Conservation (phyloP, 2,888 invertebrate species). For the Ichneumoninae sp. region DNA sequence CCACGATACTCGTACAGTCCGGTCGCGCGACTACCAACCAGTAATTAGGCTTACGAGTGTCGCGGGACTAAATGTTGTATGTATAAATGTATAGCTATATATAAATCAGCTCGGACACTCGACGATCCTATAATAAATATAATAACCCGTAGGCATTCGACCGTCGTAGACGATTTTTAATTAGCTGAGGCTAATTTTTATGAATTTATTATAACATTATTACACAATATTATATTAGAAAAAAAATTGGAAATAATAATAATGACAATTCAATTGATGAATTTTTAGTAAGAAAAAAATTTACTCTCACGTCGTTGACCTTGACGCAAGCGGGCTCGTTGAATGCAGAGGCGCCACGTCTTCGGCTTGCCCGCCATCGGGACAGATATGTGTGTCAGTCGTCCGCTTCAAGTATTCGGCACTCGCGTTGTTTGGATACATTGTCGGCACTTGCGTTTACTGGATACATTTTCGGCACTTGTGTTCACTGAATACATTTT, state of each 20-base stretch:
- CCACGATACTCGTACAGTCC: background rate
- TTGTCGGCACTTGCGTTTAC: background rate
- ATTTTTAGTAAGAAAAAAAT: background rate
- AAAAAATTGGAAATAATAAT: background rate
- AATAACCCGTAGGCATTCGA: background rate
- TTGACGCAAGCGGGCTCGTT: background rate
- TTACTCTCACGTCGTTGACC: background rate
- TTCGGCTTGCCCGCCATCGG: background rate
- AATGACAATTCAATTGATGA: background rate
- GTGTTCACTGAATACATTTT: too few species aligned
- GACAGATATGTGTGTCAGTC: background rate
- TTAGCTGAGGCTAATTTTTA: background rate
- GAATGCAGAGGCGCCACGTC: background rate
- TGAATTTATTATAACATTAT: background rate
- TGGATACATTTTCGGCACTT: too few species aligned
- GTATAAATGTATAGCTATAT: background rate
- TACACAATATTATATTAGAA: background rate
- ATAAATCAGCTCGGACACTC: background rate
- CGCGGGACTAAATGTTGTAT: background rate
- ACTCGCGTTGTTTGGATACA: too few species aligned
- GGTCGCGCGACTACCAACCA: background rate
- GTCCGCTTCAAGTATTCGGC: background rate
- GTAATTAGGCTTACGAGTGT: background rate
- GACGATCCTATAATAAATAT: background rate
- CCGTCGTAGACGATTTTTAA: background rate